Evolutionary conservation across 2,888 invertebrate species (phyloP).

Genomic region (Himalopsyche japonica): DNA sequence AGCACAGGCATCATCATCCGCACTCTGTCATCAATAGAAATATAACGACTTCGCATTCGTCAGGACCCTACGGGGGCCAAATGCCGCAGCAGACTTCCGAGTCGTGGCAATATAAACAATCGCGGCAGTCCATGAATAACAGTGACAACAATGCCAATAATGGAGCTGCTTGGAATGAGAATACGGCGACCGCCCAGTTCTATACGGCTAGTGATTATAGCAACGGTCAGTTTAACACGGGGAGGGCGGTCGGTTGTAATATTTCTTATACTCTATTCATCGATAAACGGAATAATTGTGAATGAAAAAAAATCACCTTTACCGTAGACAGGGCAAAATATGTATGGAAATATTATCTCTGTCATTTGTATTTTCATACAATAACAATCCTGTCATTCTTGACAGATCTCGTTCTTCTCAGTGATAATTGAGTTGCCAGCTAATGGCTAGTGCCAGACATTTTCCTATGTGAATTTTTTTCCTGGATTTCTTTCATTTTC

Average conservation of each 20-base stretch:
- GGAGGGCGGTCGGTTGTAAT: neutral
- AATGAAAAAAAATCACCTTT: no score
- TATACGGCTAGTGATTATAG: conserved; percentile 52
- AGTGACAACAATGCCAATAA: conserved; percentile 1
- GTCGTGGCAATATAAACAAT: conserved; percentile 24
- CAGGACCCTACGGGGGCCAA: neutral
- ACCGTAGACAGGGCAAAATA: no score
- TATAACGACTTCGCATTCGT: neutral
- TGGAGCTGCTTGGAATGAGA: conserved; percentile 47
- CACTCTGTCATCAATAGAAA: neutral
- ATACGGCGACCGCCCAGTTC: conserved; percentile 50
- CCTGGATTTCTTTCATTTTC: no score
- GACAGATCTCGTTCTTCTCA: no score
- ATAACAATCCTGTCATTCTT: no score
- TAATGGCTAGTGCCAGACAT: no score
- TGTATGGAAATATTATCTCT: no score
- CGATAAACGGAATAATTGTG: neutral
- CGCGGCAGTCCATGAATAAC: neutral
- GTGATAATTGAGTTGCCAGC: no score
- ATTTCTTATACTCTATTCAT: neutral
- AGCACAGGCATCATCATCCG: conserved; percentile 34
- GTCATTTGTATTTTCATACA: no score
- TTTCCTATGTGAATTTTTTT: no score
- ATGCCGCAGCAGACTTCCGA: conserved; percentile 43
- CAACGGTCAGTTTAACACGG: conserved; percentile 47